Conservation (phyloP, 2,797 vertebrate genomes). For the Odontamblyopus rebecca region DNA sequence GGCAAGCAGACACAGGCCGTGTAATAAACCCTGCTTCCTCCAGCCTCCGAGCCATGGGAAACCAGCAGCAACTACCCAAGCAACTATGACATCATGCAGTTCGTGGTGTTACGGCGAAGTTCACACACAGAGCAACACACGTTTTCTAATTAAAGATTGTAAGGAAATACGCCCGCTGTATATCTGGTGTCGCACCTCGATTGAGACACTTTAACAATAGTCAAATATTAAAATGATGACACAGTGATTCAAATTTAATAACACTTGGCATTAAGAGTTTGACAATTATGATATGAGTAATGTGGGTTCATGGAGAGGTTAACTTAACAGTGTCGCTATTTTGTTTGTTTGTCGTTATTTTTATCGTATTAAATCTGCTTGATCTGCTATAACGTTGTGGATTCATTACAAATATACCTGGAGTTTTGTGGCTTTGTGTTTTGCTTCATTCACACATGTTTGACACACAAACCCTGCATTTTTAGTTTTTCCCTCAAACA, state of each 20-base stretch:
- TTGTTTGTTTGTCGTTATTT: background rate
- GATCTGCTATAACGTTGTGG: too few species aligned
- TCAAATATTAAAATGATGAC: background rate
- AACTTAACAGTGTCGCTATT: background rate
- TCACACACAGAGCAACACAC: constrained; percentile 19
- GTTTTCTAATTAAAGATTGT: constrained; percentile 1
- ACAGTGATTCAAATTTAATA: constrained; percentile 24
- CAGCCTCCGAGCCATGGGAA: constrained; percentile 58
- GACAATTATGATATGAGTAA: constrained; percentile 12
- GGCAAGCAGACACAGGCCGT: constrained; percentile 60
- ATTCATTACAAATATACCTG: too few species aligned
- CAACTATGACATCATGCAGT: constrained; percentile 50
- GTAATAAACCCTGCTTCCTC: constrained; percentile 54
- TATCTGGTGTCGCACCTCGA: background rate
- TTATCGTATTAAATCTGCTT: too few species aligned
- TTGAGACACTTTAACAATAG: constrained; percentile 15
- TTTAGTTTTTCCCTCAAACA: too few species aligned
- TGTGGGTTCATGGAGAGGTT: constrained; percentile 23
- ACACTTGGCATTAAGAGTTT: constrained; percentile 27
- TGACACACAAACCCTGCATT: too few species aligned
- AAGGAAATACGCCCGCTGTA: background rate
- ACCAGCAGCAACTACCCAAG: constrained; percentile 31
- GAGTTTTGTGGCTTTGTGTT: too few species aligned
- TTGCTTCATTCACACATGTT: too few species aligned
- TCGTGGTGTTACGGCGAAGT: background rate